A percentile compares a stretch with the other conserved stretches of the same genome.
Evolutionary conservation across 2,797 vertebrate species (phyloP).

Genomic region (Gastrophryne carolinensis): DNA sequence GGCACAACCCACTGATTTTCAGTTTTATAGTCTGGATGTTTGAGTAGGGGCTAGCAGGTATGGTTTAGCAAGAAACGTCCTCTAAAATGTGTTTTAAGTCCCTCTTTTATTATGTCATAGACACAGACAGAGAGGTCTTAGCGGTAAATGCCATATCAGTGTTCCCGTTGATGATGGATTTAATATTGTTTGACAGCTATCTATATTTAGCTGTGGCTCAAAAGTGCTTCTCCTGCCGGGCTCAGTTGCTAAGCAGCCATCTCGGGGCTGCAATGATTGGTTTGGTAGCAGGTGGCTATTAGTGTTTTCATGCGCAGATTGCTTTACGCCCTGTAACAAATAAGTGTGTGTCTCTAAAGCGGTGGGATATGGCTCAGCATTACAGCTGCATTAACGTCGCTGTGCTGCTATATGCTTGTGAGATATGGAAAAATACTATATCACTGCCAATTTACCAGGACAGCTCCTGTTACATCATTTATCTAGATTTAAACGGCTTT

Average conservation of each 20-base stretch:
- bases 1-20: no score
- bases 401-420: background rate
- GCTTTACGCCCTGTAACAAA: background rate
- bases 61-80: no score
- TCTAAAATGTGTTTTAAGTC: background rate
- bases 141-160: slow-evolving; percentile 10
- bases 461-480: no score
- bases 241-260: slow-evolving; percentile 63
- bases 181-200: slow-evolving; percentile 21
- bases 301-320: background rate
- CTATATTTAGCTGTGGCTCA: slow-evolving; percentile 63
- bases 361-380: background rate
- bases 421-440: no score
- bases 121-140: background rate
- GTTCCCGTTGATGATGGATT: background rate
- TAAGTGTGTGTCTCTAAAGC: background rate
- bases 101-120: background rate
- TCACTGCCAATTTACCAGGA: no score
- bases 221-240: slow-evolving; percentile 44
- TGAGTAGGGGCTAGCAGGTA: no score
- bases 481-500: no score
- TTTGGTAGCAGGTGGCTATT: background rate
- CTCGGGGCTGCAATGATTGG: background rate
- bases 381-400: background rate
- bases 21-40: no score